These are phyloP conservation scores for Babyrousa celebensis DNA, from an alignment of 2,797 vertebrate genomes.

Conservation along the genomic window DNA sequence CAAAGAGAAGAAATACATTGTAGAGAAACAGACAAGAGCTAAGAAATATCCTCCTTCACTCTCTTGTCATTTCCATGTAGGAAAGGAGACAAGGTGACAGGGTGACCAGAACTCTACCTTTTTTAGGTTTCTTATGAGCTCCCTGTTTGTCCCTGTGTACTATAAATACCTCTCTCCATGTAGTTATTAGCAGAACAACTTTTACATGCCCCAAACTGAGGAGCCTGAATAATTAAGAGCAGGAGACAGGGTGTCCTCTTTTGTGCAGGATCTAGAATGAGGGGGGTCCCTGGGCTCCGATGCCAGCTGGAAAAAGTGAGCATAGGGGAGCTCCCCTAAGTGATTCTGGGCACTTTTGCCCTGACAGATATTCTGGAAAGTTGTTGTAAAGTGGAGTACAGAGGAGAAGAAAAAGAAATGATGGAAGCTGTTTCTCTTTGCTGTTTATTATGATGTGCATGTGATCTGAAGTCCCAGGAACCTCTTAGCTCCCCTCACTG, in stretches of 20 bases:
- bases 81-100: not conserved
- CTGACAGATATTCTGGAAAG: slow-evolving; percentile 15
- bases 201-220: not conserved
- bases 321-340: not conserved
- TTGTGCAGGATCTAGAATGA: not conserved
- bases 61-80: not conserved
- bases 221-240: not conserved
- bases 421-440: not conserved
- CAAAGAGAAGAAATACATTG: not conserved
- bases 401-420: not conserved
- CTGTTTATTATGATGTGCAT: not conserved
- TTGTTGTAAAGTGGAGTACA: not conserved
- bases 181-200: not conserved
- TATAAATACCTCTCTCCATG: not conserved
- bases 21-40: not conserved
- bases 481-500: not conserved
- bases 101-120: not conserved
- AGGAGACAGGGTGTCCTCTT: not conserved
- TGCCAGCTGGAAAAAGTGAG: not conserved
- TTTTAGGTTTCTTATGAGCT: not conserved
- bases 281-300: not conserved
- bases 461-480: not conserved
- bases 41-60: not conserved
- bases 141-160: not conserved
- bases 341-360: not conserved